A percentile compares a stretch with the other conserved stretches of the same genome.
Conservation (phyloP, 2,113 vertebrate species). For the Petroica traversi region DNA sequence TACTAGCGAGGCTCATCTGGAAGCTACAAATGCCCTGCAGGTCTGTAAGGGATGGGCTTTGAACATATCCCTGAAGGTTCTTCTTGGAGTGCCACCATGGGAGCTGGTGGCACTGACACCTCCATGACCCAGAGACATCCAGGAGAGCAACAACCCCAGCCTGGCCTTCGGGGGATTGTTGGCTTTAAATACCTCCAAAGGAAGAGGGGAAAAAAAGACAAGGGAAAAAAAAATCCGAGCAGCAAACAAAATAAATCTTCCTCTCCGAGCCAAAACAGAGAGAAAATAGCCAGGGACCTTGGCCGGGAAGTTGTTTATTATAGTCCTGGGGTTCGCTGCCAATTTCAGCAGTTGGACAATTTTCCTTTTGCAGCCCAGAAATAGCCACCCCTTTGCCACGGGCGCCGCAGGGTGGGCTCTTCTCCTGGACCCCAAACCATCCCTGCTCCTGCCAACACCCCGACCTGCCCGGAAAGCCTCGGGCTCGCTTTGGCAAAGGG, state of each 20-base stretch:
- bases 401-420: neutral
- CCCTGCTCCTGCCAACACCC: neutral
- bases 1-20: neutral
- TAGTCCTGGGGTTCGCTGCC: slow-evolving; percentile 17
- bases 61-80: neutral
- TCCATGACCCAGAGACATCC: fast-evolving
- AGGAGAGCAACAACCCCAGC: neutral
- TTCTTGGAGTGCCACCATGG: fast-evolving
- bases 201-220: neutral
- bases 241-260: slow-evolving; percentile 43
- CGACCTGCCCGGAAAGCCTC: neutral
- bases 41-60: neutral
- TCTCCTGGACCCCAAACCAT: neutral
- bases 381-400: neutral
- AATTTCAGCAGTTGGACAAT: slow-evolving; percentile 33
- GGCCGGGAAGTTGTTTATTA: slow-evolving; percentile 58
- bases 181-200: neutral
- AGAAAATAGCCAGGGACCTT: slow-evolving; percentile 53
- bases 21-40: neutral
- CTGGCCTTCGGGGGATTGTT: fast-evolving
- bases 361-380: slow-evolving; percentile 37
- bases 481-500: neutral
- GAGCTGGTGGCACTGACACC: neutral
- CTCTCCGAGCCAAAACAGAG: slow-evolving; percentile 34
- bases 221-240: neutral